Percentiles rank a stretch among this genome's conserved stretches.
Conservation (phyloP, 2,797 vertebrate genomes). For the Propithecus perrieri region DNA sequence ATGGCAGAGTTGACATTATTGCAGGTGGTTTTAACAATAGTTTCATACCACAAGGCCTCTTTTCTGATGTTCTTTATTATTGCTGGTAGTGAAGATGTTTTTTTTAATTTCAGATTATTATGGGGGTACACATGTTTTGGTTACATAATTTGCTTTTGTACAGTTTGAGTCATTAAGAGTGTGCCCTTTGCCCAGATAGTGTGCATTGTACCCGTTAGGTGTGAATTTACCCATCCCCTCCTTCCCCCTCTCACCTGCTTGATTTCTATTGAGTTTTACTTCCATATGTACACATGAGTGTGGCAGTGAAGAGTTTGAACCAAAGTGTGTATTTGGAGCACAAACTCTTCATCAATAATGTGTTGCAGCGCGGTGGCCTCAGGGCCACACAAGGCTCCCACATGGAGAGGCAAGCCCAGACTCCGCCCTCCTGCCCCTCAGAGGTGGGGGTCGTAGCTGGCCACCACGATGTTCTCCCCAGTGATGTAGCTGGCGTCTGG, state of each 20-base stretch:
- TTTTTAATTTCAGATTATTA: no score
- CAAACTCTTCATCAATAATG: background rate
- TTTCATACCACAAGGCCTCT: background rate
- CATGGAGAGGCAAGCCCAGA: background rate
- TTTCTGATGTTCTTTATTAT: constrained; percentile 39
- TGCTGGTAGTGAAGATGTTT: background rate
- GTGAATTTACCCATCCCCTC: no score
- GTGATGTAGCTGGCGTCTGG: constrained; percentile 90
- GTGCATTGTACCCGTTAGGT: no score
- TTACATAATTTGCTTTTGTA: no score
- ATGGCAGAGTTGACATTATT: background rate
- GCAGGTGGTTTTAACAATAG: background rate
- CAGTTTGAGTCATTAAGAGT: no score
- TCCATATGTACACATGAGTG: no score
- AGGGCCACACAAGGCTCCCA: background rate
- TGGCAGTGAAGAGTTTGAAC: background rate
- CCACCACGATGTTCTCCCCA: constrained; percentile 85
- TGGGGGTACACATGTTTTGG: no score
- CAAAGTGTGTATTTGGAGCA: background rate
- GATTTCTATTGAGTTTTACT: no score
- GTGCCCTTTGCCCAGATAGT: no score
- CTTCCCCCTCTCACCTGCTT: no score
- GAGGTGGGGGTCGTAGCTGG: constrained; percentile 76
- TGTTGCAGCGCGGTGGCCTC: background rate
- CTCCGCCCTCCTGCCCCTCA: background rate